Evolutionary conservation across 2,797 vertebrate genomes (phyloP).

Genomic region (Eupleurogrammus muticus): DNA sequence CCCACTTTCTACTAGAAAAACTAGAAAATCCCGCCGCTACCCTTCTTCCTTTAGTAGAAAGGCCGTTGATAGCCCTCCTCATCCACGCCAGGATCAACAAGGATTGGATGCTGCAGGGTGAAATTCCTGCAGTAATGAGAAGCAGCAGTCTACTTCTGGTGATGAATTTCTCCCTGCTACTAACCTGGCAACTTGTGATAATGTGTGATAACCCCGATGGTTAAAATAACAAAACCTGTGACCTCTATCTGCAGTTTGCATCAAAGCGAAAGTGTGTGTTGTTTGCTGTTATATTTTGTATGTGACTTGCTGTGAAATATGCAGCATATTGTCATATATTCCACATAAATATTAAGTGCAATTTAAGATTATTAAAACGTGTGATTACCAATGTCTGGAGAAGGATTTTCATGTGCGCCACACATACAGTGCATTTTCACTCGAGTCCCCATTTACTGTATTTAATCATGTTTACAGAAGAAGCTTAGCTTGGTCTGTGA

Average conservation of each 20-base stretch:
- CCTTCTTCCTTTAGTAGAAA: slow-evolving; percentile 58
- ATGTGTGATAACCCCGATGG: slow-evolving; percentile 39
- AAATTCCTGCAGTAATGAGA: slow-evolving; percentile 74
- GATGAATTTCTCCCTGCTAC: slow-evolving; percentile 55
- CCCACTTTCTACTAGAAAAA: slow-evolving; percentile 62
- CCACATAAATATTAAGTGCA: slow-evolving; percentile 5
- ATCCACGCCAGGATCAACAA: slow-evolving; percentile 66
- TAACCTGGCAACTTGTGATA: slow-evolving; percentile 44
- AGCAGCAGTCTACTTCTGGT: slow-evolving; percentile 60
- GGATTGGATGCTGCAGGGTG: slow-evolving; percentile 61
- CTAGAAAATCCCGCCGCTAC: slow-evolving; percentile 62
- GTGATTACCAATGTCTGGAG: slow-evolving; percentile 27
- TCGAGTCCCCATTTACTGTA: slow-evolving; percentile 62
- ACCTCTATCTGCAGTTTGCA: slow-evolving; percentile 20
- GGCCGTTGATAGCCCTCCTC: slow-evolving; percentile 55
- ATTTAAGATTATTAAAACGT: slow-evolving; percentile 17
- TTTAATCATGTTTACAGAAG: slow-evolving; percentile 77
- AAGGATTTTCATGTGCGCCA: slow-evolving; percentile 40
- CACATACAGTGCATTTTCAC: slow-evolving; percentile 45
- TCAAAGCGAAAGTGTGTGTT: not conserved
- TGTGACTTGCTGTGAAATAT: not conserved
- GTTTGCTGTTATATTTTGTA: slow-evolving; percentile 12
- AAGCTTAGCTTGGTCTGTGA: slow-evolving; percentile 66
- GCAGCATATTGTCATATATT: not conserved
- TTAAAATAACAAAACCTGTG: slow-evolving; percentile 33